Evolutionary conservation across 2,113 vertebrate species (phyloP).

Genomic region (Trogon melanurus): DNA sequence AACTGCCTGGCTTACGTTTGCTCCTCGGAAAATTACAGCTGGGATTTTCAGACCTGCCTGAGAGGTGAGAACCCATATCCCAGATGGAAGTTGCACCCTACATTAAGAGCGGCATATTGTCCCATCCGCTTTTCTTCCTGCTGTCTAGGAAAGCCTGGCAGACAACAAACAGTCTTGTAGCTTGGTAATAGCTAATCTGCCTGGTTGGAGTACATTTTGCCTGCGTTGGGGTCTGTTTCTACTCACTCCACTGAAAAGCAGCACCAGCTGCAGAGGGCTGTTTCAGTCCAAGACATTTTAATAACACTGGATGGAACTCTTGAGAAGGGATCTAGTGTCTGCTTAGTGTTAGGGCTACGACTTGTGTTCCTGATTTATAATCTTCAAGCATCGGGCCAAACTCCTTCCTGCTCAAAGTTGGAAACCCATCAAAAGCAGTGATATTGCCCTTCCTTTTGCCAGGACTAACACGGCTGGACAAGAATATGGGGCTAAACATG

Average conservation of each 20-base stretch:
- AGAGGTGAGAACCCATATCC: neutral
- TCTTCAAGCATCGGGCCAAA: neutral
- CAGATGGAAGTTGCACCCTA: neutral
- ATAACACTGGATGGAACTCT: neutral
- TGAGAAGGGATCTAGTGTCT: neutral
- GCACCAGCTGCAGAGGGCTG: slow-evolving; percentile 13
- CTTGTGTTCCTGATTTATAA: slow-evolving; percentile 10
- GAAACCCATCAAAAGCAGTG: slow-evolving; percentile 15
- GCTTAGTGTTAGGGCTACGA: neutral
- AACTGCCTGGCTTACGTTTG: neutral
- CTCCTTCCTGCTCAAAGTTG: neutral
- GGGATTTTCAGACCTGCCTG: neutral
- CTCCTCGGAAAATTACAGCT: neutral
- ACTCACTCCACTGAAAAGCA: neutral
- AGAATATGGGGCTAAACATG: neutral
- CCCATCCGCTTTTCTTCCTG: neutral
- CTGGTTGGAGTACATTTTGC: fast-evolving
- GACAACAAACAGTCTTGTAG: neutral
- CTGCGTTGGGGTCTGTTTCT: neutral
- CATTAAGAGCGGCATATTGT: neutral
- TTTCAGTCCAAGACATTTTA: neutral
- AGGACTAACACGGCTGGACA: neutral
- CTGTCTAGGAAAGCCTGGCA: slow-evolving; percentile 17
- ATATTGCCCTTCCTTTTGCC: neutral
- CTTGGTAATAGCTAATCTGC: neutral